Percentiles rank a stretch among this genome's conserved stretches.
phyloP scores from a whole-genome alignment of 2,797 vertebrate genomes.

The Neosalanx taihuensis region DNA sequence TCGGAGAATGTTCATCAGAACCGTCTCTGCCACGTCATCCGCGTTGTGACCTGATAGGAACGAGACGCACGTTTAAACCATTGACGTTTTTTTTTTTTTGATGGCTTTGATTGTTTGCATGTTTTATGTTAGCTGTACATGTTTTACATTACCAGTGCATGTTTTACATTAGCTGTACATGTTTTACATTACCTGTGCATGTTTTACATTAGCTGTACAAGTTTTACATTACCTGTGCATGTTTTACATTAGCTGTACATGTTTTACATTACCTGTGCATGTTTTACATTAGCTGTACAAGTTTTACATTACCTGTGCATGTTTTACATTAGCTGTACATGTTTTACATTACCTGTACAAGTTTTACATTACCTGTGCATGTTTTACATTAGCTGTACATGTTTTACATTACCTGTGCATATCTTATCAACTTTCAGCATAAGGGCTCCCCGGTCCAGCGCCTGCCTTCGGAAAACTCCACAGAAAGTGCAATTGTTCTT shows the following conservation, averaged over 20 bases:
- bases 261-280: constrained; percentile 74
- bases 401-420: constrained; percentile 74
- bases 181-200: constrained; percentile 74
- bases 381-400: no score
- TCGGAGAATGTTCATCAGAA: constrained; percentile 88
- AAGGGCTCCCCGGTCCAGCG: constrained; percentile 81
- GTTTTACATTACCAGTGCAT: no score
- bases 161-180: no score
- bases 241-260: no score
- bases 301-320: no score
- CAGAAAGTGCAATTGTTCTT: constrained; percentile 91
- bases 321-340: constrained; percentile 74
- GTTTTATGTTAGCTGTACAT: constrained; percentile 74
- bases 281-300: no score
- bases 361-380: no score
- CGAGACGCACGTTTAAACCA: neutral
- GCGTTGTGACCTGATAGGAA: constrained; percentile 82
- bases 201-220: no score
- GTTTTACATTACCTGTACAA: no score
- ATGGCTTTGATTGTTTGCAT: neutral
- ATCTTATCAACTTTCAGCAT: constrained; percentile 85
- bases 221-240: no score
- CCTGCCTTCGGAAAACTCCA: constrained; percentile 84
- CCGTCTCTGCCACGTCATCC: constrained; percentile 85
- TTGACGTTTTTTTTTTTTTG: neutral